Evolutionary conservation across 2,113 vertebrate species (phyloP).

Genomic region (Zeus faber): DNA sequence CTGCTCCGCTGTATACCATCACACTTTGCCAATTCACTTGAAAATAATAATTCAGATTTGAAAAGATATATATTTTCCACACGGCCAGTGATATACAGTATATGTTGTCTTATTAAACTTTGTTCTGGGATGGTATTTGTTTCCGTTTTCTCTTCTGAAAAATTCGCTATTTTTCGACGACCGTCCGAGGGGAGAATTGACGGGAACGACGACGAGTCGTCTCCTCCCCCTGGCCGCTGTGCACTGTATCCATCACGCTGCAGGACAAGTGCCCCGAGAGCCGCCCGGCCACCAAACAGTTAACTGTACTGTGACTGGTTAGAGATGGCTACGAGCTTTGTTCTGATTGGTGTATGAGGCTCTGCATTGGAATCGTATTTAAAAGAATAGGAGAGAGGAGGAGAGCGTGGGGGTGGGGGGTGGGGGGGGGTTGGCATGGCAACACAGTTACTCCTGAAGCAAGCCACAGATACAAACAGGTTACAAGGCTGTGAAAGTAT

Average conservation of each 20-base stretch:
- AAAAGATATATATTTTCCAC: too few relatives aligned
- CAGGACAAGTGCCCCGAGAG: conserved; percentile 49
- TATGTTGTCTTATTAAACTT: too few relatives aligned
- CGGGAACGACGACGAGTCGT: too few relatives aligned
- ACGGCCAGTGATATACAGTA: too few relatives aligned
- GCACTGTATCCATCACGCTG: conserved; percentile 54
- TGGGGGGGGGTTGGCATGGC: conserved; percentile 51
- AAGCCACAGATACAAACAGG: conserved; percentile 62
- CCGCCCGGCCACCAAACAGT: conserved; percentile 42
- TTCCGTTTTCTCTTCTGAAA: too few relatives aligned
- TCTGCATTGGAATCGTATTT: conserved; percentile 67
- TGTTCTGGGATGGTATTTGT: too few relatives aligned
- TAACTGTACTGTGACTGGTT: conserved; percentile 49
- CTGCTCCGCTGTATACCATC: too few relatives aligned
- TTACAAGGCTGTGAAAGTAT: conserved; percentile 52
- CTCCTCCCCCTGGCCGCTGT: too few relatives aligned
- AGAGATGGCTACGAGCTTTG: conserved; percentile 53
- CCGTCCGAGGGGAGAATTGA: too few relatives aligned
- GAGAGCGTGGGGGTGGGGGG: conserved; percentile 17
- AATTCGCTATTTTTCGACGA: too few relatives aligned
- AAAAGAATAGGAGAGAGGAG: conserved; percentile 45
- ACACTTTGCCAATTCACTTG: too few relatives aligned
- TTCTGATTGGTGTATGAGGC: conserved; percentile 59
- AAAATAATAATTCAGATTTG: too few relatives aligned
- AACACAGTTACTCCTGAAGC: conserved; percentile 66